phyloP scores from a whole-genome alignment of 2,888 invertebrate species.

The Esperia sulphurella region DNA sequence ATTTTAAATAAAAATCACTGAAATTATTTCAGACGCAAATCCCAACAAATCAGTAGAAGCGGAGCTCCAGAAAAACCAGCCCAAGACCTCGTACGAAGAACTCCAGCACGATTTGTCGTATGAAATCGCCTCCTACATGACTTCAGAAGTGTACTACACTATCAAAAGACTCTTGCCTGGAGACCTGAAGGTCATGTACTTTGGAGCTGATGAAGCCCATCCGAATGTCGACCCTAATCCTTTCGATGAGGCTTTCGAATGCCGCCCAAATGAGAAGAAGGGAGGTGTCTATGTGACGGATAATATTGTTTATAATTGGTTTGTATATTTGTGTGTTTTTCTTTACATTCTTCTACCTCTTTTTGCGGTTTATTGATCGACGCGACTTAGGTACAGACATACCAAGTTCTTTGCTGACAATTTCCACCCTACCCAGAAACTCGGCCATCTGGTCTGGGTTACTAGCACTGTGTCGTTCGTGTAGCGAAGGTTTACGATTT shows the following conservation, averaged over 20 bases:
- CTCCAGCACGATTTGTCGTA: conserved; percentile 80
- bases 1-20: not conserved
- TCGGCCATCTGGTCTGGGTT: too few relatives aligned
- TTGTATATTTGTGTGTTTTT: conserved; percentile 26
- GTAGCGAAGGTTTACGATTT: too few relatives aligned
- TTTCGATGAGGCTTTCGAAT: conserved; percentile 82
- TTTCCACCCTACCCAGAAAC: too few relatives aligned
- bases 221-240: conserved; percentile 82
- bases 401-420: too few relatives aligned
- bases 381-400: too few relatives aligned
- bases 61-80: conserved; percentile 49
- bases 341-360: too few relatives aligned
- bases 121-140: conserved; percentile 87
- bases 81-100: conserved; percentile 52
- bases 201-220: conserved; percentile 61
- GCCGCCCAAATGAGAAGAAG: conserved; percentile 82
- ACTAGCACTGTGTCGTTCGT: too few relatives aligned
- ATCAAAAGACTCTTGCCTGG: conserved; percentile 90
- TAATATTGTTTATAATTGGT: conserved; percentile 88
- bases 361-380: too few relatives aligned
- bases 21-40: conserved; percentile 54
- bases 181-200: conserved; percentile 88
- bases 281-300: conserved; percentile 91
- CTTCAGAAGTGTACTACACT: conserved; percentile 86
- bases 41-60: conserved; percentile 61